Base-by-base conservation (phyloP, 2,888 invertebrate species). In the Megalurothrips usitatus region DNA sequence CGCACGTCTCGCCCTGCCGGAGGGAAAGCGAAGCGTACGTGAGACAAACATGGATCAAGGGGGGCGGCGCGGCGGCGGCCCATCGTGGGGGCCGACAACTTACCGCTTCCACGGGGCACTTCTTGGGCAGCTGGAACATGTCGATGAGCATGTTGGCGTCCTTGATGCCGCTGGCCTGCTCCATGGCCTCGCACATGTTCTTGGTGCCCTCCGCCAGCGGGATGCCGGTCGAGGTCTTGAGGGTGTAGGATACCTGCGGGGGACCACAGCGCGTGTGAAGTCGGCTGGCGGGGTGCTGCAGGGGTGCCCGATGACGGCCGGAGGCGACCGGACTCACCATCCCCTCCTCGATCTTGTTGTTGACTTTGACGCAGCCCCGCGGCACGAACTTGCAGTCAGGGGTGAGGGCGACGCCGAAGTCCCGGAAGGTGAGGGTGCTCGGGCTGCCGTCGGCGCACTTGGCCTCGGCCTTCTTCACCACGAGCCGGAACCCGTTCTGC, bases 81-180 rank as follows among this genome's bases (percentile, higher is more conserved):
- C 14, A 52, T 52, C 9, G 68, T 11, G 8, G 0, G 23, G 26
- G 11, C 1, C 12, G 10, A 26, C 26, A 12, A 12, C 12, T 1
- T 11, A 75, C 68, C 11, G 68, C 68, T 26, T 75, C 68, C 26
- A 75, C 68, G 23, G 68, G 68, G 26, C 68, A 75, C 23, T 26
- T 75, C 26, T 75, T 75, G 10, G 68, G 68, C 68, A 75, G 68
- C 68, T 75, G 68, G 68, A 75, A 75, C 68, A 75, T 26, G 26
- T 75, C 68, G 23, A 75, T 75, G 26, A 75, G 23, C 68, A 26
- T 75, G 68, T 10, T 1, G 68, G 26, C 68, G 12, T 75, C 26
- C 1, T 12, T 12, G 23, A 9, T 26, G 1, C 23, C 23, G 68
- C 23, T 1, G 68, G 68, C 68, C 26, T 75, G 26, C 23, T 23